A percentile compares a stretch with the other conserved stretches of the same genome.
Conservation (phyloP, 2,888 invertebrate genomes). For the Dascillus cervinus region DNA sequence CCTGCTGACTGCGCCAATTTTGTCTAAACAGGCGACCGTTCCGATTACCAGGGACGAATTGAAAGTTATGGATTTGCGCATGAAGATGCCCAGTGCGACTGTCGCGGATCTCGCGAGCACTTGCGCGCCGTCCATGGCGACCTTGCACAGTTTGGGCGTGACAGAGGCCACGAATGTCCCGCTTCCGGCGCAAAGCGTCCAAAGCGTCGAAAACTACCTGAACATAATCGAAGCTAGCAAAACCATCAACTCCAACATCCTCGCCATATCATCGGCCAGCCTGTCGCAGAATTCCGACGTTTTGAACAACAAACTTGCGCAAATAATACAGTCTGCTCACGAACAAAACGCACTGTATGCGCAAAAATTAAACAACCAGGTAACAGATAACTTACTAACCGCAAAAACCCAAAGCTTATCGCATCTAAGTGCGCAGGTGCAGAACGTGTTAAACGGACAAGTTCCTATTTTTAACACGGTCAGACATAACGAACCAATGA, state of each 20-base stretch:
- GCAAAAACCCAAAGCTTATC: constrained; percentile 14
- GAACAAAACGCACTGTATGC: constrained; percentile 2
- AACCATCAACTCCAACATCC: constrained; percentile 7
- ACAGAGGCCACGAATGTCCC: constrained; percentile 41
- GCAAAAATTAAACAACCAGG: constrained; percentile 18
- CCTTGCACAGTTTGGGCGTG: constrained; percentile 44
- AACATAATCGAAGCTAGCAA: constrained; percentile 44
- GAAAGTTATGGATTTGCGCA: constrained; percentile 59
- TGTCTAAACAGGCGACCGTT: background rate
- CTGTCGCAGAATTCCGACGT: background rate
- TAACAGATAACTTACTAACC: constrained; percentile 16
- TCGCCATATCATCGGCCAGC: constrained; percentile 2
- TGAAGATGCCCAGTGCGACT: constrained; percentile 53
- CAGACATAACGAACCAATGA: constrained; percentile 10
- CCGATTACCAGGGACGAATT: constrained; percentile 39
- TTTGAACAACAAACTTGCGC: constrained; percentile 2
- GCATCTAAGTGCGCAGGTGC: constrained; percentile 1
- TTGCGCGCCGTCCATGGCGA: constrained; percentile 50
- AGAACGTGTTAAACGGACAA: constrained; percentile 14
- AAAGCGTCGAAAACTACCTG: constrained; percentile 52
- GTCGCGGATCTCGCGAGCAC: constrained; percentile 44
- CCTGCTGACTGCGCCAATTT: background rate
- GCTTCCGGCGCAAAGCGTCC: constrained; percentile 50
- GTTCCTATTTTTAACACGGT: constrained; percentile 19
- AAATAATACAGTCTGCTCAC: constrained; percentile 7